Percentiles rank a stretch among this genome's conserved stretches.
Evolutionary conservation across 2,797 vertebrate species (phyloP).

Genomic region (Paguma larvata): DNA sequence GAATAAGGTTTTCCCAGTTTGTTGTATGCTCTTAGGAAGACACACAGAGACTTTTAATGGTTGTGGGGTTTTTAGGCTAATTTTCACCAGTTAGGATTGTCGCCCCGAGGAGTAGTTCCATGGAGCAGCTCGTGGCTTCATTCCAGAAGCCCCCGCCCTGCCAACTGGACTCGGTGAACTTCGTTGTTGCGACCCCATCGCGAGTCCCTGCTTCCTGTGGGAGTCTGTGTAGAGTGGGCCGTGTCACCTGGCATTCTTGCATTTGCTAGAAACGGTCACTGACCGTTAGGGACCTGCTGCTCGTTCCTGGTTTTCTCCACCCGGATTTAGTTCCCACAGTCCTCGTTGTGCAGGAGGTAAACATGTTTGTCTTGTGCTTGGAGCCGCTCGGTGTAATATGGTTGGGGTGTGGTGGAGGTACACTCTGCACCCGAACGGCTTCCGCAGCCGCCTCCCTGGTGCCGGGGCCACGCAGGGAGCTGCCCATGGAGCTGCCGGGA

Average conservation of each 20-base stretch:
- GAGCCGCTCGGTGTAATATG: background rate
- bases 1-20: background rate
- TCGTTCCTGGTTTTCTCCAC: background rate
- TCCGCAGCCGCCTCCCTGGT: background rate
- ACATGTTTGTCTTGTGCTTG: background rate
- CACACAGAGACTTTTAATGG: too few relatives aligned
- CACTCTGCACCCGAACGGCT: rapidly evolving
- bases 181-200: background rate
- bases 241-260: too few relatives aligned
- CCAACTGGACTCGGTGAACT: rapidly evolving
- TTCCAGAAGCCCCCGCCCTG: background rate
- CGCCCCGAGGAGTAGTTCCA: background rate
- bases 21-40: background rate
- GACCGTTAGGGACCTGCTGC: background rate
- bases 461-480: rapidly evolving
- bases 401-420: background rate
- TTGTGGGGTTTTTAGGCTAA: background rate
- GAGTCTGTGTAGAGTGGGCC: background rate
- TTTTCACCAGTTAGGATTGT: background rate
- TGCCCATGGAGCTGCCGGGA: rapidly evolving
- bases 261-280: rapidly evolving
- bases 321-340: background rate
- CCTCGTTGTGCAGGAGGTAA: background rate
- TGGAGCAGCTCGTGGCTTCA: background rate
- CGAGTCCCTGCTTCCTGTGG: background rate